These are phyloP conservation scores for Centropyge bicolor DNA, from an alignment of 2,797 vertebrate species.

Conservation along the genomic window DNA sequence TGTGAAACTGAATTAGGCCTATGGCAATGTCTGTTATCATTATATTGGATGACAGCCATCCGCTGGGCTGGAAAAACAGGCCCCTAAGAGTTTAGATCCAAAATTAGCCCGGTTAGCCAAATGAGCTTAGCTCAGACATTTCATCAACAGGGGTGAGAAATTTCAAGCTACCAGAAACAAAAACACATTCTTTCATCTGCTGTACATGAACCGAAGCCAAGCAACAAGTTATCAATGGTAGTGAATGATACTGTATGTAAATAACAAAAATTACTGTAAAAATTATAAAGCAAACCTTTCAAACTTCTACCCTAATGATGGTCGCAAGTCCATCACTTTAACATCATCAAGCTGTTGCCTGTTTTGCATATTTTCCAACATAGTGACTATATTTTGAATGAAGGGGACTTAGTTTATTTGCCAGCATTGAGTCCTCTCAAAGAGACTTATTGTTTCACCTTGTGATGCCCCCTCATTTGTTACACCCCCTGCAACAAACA, in stretches of 20 bases:
- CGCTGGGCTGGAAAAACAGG: conserved; percentile 47
- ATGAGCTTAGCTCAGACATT: conserved; percentile 59
- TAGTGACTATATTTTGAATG: not conserved
- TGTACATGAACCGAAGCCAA: conserved; percentile 27
- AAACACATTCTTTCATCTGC: conserved; percentile 26
- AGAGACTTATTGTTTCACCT: conserved; percentile 26
- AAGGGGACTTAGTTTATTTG: conserved; percentile 4
- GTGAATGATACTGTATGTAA: not conserved
- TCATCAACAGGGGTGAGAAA: conserved; percentile 55
- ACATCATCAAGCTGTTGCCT: conserved; percentile 7
- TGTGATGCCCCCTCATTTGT: conserved; percentile 33
- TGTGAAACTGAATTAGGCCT: conserved; percentile 64
- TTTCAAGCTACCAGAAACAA: conserved; percentile 31
- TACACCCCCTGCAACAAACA: conserved; percentile 26
- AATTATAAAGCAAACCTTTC: not conserved
- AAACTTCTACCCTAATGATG: conserved; percentile 14
- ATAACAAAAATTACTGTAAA: conserved; percentile 4
- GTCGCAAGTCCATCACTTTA: conserved; percentile 14
- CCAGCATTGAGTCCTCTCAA: not conserved
- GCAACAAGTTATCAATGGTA: conserved; percentile 32
- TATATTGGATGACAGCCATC: conserved; percentile 63
- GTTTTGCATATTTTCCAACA: conserved; percentile 31
- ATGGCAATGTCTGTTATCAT: conserved; percentile 63
- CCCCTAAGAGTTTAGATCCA: conserved; percentile 54
- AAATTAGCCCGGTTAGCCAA: conserved; percentile 62